These are phyloP conservation scores for Acanthosepion lycidas DNA, from an alignment of 2,888 invertebrate genomes.

Conservation along the genomic window DNA sequence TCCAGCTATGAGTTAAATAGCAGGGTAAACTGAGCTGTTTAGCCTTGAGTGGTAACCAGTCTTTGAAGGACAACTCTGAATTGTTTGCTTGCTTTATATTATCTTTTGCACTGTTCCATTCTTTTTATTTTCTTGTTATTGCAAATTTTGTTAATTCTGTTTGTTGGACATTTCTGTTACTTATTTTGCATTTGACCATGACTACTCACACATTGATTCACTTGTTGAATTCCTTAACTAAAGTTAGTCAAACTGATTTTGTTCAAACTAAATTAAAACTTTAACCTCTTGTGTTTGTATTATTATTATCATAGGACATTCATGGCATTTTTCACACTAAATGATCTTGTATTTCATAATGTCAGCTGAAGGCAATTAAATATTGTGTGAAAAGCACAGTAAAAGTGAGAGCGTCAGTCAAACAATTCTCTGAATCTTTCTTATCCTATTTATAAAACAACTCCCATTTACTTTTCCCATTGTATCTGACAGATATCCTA, in stretches of 20 bases:
- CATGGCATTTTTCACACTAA: neutral
- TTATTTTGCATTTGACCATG: too few species aligned
- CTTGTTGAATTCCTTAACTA: neutral
- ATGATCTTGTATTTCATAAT: neutral
- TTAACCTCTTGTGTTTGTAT: neutral
- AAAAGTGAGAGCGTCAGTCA: neutral
- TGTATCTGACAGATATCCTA: neutral
- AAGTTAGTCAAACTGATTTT: neutral
- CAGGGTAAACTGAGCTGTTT: too few species aligned
- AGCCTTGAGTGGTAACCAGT: too few species aligned
- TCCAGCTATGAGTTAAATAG: too few species aligned
- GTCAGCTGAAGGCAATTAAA: neutral
- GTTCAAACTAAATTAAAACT: neutral
- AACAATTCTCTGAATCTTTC: neutral
- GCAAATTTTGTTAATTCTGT: too few species aligned
- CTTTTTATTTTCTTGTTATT: too few species aligned
- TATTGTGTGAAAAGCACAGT: neutral
- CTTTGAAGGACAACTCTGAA: too few species aligned
- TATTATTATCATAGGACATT: neutral
- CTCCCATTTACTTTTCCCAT: neutral
- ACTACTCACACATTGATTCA: neutral
- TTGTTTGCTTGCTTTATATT: too few species aligned
- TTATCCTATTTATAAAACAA: neutral
- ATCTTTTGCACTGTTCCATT: too few species aligned
- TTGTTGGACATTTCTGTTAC: too few species aligned